These are phyloP conservation scores for Elephas maximus DNA, from an alignment of 2,113 vertebrate genomes.

Conservation along the genomic window DNA sequence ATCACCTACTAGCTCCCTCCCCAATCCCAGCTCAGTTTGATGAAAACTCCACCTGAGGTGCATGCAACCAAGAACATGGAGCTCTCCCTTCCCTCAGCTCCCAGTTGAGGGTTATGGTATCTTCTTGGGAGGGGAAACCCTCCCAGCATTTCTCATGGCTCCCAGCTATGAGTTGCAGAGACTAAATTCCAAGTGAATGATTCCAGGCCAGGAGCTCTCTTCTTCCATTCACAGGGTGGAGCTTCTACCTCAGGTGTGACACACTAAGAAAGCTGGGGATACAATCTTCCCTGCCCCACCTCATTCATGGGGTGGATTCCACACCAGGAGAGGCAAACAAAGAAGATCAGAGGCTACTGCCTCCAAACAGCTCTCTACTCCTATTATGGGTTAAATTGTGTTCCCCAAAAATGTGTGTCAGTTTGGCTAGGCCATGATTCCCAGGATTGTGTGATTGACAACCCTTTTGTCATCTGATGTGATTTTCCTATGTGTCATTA, in stretches of 20 bases:
- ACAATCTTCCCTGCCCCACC: background rate
- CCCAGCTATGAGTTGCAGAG: background rate
- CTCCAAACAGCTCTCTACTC: background rate
- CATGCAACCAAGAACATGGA: background rate
- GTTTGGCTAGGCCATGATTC: too few species aligned
- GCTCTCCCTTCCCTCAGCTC: background rate
- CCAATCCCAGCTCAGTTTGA: background rate
- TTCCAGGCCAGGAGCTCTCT: background rate
- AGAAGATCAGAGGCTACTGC: background rate
- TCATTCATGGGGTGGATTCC: background rate
- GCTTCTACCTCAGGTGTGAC: background rate
- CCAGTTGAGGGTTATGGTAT: background rate
- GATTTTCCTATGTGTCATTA: too few species aligned
- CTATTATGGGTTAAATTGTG: too few species aligned
- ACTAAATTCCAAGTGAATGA: background rate
- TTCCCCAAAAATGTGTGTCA: too few species aligned
- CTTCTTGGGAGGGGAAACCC: background rate
- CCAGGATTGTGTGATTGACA: too few species aligned
- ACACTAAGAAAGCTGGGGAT: background rate
- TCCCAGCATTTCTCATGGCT: background rate
- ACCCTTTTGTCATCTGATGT: too few species aligned
- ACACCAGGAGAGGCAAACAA: background rate
- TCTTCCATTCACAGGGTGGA: background rate
- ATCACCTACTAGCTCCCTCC: background rate
- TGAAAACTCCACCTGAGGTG: background rate